Conservation (phyloP, 2,888 invertebrate genomes). For the Papilio demoleus region DNA sequence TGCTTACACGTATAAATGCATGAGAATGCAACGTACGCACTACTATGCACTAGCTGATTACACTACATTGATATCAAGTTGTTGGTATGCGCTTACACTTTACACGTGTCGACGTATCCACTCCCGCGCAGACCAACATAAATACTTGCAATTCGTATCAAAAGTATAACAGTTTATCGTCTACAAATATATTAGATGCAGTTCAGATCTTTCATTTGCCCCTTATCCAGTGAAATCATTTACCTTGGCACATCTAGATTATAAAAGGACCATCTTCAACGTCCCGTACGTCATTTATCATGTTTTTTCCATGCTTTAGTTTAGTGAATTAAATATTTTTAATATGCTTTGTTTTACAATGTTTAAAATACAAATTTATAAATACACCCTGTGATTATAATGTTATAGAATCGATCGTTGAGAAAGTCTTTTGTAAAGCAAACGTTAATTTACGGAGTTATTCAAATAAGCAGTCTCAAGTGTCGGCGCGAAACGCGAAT, state of each 20-base stretch:
- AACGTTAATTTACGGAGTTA: constrained; percentile 5
- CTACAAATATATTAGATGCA: background rate
- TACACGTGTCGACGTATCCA: constrained; percentile 5
- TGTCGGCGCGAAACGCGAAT: background rate
- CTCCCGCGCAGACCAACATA: background rate
- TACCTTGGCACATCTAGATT: background rate
- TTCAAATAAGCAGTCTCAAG: constrained; percentile 22
- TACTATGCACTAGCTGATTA: constrained; percentile 43
- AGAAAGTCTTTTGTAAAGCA: constrained; percentile 8
- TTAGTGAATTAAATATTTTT: too few species aligned
- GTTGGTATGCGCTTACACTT: constrained; percentile 23
- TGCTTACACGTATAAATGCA: constrained; percentile 49
- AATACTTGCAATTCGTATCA: background rate
- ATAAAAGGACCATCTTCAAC: background rate
- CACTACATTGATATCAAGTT: constrained; percentile 36
- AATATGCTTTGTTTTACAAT: too few species aligned
- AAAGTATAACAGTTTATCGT: background rate
- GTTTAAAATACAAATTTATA: too few species aligned
- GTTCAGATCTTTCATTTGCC: background rate
- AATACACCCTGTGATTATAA: too few species aligned
- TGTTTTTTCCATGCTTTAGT: too few species aligned
- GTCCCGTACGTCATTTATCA: too few species aligned
- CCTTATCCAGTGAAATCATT: background rate
- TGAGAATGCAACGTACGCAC: constrained; percentile 44
- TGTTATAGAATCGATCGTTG: background rate